A percentile compares a stretch with the other conserved stretches of the same genome.
These are phyloP conservation scores for Eupsittula cactorum DNA, from an alignment of 2,113 vertebrate species.

Conservation along the genomic window DNA sequence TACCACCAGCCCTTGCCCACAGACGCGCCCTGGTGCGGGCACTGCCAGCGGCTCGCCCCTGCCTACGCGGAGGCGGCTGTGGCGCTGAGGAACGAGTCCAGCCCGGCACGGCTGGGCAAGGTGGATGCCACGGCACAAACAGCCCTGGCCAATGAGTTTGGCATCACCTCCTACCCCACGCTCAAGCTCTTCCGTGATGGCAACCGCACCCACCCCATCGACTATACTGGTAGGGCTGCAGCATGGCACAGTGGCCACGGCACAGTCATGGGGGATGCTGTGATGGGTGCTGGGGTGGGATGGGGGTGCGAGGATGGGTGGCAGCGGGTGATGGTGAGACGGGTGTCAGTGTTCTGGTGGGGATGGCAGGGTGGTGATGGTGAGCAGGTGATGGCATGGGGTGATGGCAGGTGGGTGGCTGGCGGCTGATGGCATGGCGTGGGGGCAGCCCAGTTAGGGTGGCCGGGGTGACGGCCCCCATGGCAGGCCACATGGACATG, in stretches of 20 bases:
- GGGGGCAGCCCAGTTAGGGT: accelerated
- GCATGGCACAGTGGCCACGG: accelerated
- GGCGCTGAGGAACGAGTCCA: constrained; percentile 72
- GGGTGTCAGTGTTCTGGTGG: no score
- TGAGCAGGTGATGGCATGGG: neutral
- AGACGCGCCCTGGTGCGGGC: constrained; percentile 91
- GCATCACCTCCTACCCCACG: constrained; percentile 78
- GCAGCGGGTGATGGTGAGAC: accelerated
- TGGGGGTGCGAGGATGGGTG: neutral
- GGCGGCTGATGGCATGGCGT: neutral
- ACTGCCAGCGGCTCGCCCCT: constrained; percentile 84
- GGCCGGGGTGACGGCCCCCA: accelerated
- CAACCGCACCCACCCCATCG: constrained; percentile 77
- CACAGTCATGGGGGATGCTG: accelerated
- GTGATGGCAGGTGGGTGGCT: accelerated
- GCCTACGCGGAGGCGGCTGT: constrained; percentile 79
- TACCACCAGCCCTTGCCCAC: neutral
- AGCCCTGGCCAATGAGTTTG: constrained; percentile 81
- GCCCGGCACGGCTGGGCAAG: constrained; percentile 78
- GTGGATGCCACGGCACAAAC: constrained; percentile 81
- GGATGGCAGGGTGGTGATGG: neutral
- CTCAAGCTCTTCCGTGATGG: constrained; percentile 85
- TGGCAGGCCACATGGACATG: constrained; percentile 22
- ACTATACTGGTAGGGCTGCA: constrained; percentile 72
- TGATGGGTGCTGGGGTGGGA: accelerated